phyloP scores from a whole-genome alignment of 2,888 invertebrate genomes.

The Temnothorax ravouxi region DNA sequence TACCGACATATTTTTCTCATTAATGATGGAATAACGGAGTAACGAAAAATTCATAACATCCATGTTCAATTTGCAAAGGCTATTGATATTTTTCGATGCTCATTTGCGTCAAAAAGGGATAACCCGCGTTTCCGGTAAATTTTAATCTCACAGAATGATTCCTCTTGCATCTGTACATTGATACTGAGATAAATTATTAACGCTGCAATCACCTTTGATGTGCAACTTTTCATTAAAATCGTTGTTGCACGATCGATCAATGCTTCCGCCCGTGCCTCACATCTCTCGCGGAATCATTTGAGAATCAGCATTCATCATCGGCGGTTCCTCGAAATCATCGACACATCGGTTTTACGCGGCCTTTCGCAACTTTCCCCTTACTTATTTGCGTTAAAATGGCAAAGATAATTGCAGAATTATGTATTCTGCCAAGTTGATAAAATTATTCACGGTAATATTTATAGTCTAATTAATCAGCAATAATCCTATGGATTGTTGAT shows the following conservation, averaged over 20 bases:
- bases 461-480: background rate
- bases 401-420: constrained; percentile 33
- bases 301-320: constrained; percentile 65
- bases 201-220: constrained; percentile 29
- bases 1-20: constrained; percentile 42
- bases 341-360: background rate
- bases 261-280: constrained; percentile 15
- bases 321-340: background rate
- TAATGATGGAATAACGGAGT: constrained; percentile 28
- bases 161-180: constrained; percentile 15
- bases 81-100: constrained; percentile 42
- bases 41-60: constrained; percentile 36
- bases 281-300: constrained; percentile 49
- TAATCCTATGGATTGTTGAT: constrained; percentile 11
- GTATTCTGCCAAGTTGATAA: background rate
- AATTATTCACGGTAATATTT: background rate
- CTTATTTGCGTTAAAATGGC: background rate
- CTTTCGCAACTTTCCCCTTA: background rate
- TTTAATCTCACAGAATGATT: constrained; percentile 52
- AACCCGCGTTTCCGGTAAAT: constrained; percentile 5
- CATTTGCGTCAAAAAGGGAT: constrained; percentile 33
- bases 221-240: constrained; percentile 40
- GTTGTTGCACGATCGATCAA: constrained; percentile 42
- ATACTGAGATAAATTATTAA: constrained; percentile 58
- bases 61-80: constrained; percentile 25